Conservation (phyloP, 2,888 invertebrate genomes). For the Alloplasta piceator region DNA sequence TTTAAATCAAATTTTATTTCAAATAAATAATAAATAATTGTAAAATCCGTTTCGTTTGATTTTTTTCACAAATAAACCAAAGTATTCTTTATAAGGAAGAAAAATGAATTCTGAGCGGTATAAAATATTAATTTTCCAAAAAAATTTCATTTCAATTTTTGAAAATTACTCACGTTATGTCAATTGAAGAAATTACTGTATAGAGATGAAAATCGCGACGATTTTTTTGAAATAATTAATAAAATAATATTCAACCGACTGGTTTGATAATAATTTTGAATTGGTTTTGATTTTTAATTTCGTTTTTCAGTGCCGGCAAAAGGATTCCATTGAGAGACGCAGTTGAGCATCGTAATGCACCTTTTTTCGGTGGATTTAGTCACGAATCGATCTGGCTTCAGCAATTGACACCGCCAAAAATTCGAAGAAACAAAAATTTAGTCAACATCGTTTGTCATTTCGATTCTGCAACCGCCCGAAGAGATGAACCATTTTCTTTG, state of each 20-base stretch:
- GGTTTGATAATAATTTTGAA: too few species aligned
- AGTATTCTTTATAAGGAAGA: not conserved
- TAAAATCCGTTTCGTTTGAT: too few species aligned
- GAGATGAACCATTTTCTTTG: conserved; percentile 88
- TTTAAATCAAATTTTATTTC: not conserved
- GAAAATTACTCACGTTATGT: too few species aligned
- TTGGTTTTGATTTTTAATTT: too few species aligned
- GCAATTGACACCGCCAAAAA: conserved; percentile 76
- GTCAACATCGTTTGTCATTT: conserved; percentile 87
- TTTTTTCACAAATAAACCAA: too few species aligned
- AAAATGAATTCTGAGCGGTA: not conserved
- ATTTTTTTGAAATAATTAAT: too few species aligned
- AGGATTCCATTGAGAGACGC: conserved; percentile 88
- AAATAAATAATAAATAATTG: too few species aligned
- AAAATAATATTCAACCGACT: too few species aligned
- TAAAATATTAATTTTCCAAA: too few species aligned
- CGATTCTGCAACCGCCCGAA: conserved; percentile 88
- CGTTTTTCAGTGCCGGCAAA: conserved; percentile 57
- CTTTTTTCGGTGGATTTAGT: conserved; percentile 75
- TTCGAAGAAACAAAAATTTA: conserved; percentile 72
- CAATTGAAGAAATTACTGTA: too few species aligned
- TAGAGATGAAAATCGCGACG: too few species aligned
- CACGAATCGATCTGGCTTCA: conserved; percentile 81
- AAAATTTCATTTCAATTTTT: conserved; percentile 16
- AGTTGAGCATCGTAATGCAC: conserved; percentile 85